Conservation (phyloP, 2,888 invertebrate species). For the Cephalotes varians region DNA sequence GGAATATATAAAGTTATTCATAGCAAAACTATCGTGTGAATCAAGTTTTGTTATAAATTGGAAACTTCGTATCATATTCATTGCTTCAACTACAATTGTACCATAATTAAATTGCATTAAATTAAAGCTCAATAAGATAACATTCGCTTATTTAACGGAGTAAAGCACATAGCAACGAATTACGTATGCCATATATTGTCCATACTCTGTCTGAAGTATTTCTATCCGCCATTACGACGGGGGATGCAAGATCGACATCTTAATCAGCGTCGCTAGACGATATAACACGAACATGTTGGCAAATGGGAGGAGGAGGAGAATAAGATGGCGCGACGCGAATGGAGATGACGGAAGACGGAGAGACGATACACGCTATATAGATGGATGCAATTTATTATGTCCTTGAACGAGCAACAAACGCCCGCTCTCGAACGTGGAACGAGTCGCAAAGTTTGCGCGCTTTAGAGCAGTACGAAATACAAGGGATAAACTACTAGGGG, state of each 20-base stretch:
- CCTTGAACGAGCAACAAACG: slow-evolving; percentile 51
- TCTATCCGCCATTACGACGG: slow-evolving; percentile 23
- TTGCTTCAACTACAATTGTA: neutral
- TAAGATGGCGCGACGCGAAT: slow-evolving; percentile 30
- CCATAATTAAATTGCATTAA: neutral
- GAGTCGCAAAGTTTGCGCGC: slow-evolving; percentile 47
- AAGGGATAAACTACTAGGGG: slow-evolving; percentile 54
- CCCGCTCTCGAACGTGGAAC: slow-evolving; percentile 43
- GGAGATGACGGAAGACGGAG: slow-evolving; percentile 41
- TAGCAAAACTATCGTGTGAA: neutral
- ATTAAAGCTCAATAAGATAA: neutral
- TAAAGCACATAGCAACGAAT: neutral
- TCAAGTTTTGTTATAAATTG: neutral
- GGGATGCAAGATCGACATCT: slow-evolving; percentile 54
- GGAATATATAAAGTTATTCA: neutral
- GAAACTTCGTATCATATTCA: neutral
- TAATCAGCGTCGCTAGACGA: slow-evolving; percentile 54
- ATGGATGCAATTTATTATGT: slow-evolving; percentile 57
- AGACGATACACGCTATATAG: slow-evolving; percentile 47
- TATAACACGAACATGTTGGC: slow-evolving; percentile 20
- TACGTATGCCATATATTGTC: neutral
- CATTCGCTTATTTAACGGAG: neutral
- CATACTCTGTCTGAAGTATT: neutral
- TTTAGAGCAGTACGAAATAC: slow-evolving; percentile 45
- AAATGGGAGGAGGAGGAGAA: neutral